Evolutionary conservation across 1,140 invertebrate species (phyloP), one percentile per base, ranked within the genome.

Genomic region (Drosophila obscura): DNA sequence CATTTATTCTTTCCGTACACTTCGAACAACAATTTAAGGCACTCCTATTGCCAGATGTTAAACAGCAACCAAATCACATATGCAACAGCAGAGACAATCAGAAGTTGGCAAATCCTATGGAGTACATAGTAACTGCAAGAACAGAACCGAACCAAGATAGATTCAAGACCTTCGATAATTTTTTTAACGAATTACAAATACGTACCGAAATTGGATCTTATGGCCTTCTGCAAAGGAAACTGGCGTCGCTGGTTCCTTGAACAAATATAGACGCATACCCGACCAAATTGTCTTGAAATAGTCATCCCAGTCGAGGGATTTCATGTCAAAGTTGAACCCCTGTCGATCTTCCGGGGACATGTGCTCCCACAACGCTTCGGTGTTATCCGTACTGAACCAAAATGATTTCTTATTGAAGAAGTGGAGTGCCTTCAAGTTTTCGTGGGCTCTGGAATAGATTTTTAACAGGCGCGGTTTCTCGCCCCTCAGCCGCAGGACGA

Each of bases 401-500:
- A 95, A 97, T 60, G 94, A 90, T 31, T 93, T 90, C 0, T 92
- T 92, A 2, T 94, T 93, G 85, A 97, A 96, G 75, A 94, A 96
- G 15, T 94, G 92, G 16, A 96, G 91, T 4, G 94, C 93, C 9
- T 92, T 90, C 1, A 94, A 92, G 50, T 95, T 94, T 75, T 95
- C 94, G 50, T 95, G 93, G 28, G 96, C 93, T 88, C 95, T 96
- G 8, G 92, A 92, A 77, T 96, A 96, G 2, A 95, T 93, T 75
- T 94, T 93, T 5, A 94, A 91, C 92, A 96, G 22, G 0, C 52
- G 28, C 0, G 80, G 67, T 9, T 77, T 77, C n/a, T 75, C 4
- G 2, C 94, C 93, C 1, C 79, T 80, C 2, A 94, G 22, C 3
- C 92, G 77, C 16, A 93, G 73, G 13, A 88, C 63, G 9, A 91